These are phyloP conservation scores for Napeogenes inachia DNA, from an alignment of 2,888 invertebrate species.

Conservation along the genomic window DNA sequence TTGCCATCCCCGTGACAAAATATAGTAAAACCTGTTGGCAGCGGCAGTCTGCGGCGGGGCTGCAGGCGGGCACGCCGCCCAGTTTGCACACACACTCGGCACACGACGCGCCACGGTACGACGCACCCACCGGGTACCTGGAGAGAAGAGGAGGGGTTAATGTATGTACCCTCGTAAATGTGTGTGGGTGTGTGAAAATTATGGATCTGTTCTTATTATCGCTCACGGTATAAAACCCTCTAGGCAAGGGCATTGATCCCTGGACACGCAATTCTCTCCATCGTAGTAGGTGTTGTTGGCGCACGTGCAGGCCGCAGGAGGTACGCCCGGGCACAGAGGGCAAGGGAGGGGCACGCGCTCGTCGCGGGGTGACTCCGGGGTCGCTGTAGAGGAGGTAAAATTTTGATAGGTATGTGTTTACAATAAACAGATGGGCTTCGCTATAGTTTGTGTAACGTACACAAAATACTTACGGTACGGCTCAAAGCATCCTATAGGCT, in stretches of 20 bases:
- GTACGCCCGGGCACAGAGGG: slow-evolving; percentile 74
- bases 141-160: not conserved
- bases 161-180: too few species aligned
- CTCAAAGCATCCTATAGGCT: slow-evolving; percentile 87
- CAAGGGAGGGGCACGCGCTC: slow-evolving; percentile 42
- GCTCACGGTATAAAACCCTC: slow-evolving; percentile 79
- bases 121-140: slow-evolving; percentile 84
- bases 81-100: slow-evolving; percentile 87
- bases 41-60: slow-evolving; percentile 81
- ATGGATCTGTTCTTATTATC: not conserved
- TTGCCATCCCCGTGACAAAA: not conserved
- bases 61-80: slow-evolving; percentile 84
- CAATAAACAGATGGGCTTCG: not conserved
- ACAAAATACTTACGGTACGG: slow-evolving; percentile 75
- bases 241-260: slow-evolving; percentile 87
- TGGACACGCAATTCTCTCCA: slow-evolving; percentile 83
- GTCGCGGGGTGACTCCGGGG: slow-evolving; percentile 13
- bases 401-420: not conserved
- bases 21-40: slow-evolving; percentile 70
- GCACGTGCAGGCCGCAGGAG: slow-evolving; percentile 62
- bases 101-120: slow-evolving; percentile 84
- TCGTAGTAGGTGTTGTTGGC: slow-evolving; percentile 74
- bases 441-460: not conserved
- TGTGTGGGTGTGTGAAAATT: too few species aligned
- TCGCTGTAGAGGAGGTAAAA: slow-evolving; percentile 21